Conservation (phyloP, 2,888 invertebrate genomes). For the Vanessa cardui region DNA sequence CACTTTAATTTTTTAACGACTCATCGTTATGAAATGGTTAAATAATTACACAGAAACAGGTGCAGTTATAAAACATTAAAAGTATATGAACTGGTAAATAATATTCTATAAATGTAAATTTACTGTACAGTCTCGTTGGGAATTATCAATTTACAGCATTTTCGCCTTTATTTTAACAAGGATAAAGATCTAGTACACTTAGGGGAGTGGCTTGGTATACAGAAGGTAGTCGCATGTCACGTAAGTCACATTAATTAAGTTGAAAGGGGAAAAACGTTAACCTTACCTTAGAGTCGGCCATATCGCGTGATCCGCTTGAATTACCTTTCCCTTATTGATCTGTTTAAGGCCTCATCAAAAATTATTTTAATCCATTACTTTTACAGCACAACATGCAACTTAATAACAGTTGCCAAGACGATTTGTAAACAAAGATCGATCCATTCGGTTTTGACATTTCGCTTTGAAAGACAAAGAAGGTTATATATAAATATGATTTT, state of each 20-base stretch:
- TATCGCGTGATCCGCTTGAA: slow-evolving; percentile 74
- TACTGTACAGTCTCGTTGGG: background rate
- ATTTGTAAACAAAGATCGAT: slow-evolving; percentile 60
- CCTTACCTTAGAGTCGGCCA: slow-evolving; percentile 73
- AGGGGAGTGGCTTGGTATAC: slow-evolving; percentile 5
- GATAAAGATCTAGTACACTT: background rate
- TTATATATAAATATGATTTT: background rate
- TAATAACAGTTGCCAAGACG: slow-evolving; percentile 57
- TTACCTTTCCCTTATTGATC: slow-evolving; percentile 73
- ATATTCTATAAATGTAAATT: slow-evolving; percentile 4
- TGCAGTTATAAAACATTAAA: background rate
- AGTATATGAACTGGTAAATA: background rate
- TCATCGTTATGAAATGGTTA: background rate
- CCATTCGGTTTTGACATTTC: slow-evolving; percentile 34
- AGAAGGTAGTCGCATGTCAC: slow-evolving; percentile 58
- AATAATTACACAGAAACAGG: background rate
- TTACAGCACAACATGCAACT: slow-evolving; percentile 64
- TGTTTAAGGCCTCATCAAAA: slow-evolving; percentile 65
- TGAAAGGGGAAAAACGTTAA: slow-evolving; percentile 53
- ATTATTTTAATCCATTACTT: slow-evolving; percentile 75
- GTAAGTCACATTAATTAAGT: slow-evolving; percentile 69
- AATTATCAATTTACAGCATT: background rate
- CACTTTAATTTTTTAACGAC: too few relatives aligned
- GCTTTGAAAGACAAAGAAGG: background rate
- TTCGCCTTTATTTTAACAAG: background rate